Percentiles rank a stretch among this genome's conserved stretches.
Conservation (phyloP, 2,797 vertebrate genomes). For the Microhierax caerulescens region DNA sequence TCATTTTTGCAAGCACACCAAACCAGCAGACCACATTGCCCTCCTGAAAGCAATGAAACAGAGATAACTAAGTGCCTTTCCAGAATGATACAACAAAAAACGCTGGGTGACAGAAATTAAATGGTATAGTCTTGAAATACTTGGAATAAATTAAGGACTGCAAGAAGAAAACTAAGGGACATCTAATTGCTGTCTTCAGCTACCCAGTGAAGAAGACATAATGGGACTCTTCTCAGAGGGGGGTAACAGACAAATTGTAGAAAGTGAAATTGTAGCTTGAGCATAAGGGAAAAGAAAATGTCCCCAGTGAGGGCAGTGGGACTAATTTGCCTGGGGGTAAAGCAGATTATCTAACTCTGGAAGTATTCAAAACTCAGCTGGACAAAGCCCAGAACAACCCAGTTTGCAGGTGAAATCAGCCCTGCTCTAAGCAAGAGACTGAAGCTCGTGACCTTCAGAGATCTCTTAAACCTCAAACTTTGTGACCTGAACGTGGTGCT, state of each 20-base stretch:
- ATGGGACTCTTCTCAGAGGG: background rate
- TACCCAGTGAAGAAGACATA: background rate
- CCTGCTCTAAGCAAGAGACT: background rate
- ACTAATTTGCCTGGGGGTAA: background rate
- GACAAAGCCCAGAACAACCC: background rate
- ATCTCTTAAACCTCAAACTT: background rate
- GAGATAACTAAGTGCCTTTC: background rate
- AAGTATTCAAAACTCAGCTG: background rate
- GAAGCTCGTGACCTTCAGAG: background rate
- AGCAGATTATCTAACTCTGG: background rate
- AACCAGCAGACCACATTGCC: background rate
- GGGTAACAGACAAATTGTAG: background rate
- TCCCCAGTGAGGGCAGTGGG: background rate
- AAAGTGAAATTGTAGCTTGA: background rate
- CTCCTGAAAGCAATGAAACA: background rate
- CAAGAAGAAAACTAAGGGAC: accelerated
- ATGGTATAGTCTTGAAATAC: background rate
- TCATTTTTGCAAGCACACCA: background rate
- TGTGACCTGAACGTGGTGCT: background rate
- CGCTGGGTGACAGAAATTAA: background rate
- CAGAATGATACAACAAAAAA: background rate
- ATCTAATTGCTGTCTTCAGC: background rate
- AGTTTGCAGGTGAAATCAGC: background rate
- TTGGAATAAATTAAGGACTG: background rate
- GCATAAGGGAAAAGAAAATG: accelerated